phyloP scores from a whole-genome alignment of 2,888 invertebrate genomes.

The Acronicta alni region DNA sequence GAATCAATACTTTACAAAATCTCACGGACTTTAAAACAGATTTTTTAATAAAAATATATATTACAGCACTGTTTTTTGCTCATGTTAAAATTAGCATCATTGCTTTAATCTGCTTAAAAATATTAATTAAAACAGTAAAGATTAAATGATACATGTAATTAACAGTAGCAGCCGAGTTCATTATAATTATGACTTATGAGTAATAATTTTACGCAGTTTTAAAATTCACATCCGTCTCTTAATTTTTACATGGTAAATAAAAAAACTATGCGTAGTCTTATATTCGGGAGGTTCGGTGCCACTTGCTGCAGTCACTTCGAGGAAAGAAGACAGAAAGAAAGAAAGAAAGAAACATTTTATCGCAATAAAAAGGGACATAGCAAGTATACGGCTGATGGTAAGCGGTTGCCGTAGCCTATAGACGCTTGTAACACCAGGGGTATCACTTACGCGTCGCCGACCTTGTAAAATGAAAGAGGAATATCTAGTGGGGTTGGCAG shows the following conservation, averaged over 20 bases:
- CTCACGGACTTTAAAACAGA: no score
- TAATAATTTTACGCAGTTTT: conserved; percentile 11
- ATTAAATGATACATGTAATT: conserved; percentile 7
- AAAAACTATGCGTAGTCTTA: background rate
- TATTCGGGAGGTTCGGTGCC: background rate
- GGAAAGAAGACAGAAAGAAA: no score
- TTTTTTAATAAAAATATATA: background rate
- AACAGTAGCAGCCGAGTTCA: conserved; percentile 16
- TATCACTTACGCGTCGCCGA: no score
- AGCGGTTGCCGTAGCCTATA: no score
- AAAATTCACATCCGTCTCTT: conserved; percentile 11
- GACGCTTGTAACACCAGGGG: no score
- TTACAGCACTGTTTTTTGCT: background rate
- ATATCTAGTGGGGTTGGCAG: no score
- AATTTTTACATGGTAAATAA: conserved; percentile 5
- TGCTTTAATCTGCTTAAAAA: background rate
- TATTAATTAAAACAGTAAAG: background rate
- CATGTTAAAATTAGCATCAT: background rate
- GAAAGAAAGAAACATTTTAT: no score
- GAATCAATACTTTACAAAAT: no score
- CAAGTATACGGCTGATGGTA: no score
- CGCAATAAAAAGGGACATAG: no score
- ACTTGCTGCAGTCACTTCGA: background rate
- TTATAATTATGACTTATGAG: conserved; percentile 15
- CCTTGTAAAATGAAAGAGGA: no score